A percentile compares a stretch with the other conserved stretches of the same genome.
Evolutionary conservation across 2,888 invertebrate species (phyloP).

Genomic region (Tiphia femorata): DNA sequence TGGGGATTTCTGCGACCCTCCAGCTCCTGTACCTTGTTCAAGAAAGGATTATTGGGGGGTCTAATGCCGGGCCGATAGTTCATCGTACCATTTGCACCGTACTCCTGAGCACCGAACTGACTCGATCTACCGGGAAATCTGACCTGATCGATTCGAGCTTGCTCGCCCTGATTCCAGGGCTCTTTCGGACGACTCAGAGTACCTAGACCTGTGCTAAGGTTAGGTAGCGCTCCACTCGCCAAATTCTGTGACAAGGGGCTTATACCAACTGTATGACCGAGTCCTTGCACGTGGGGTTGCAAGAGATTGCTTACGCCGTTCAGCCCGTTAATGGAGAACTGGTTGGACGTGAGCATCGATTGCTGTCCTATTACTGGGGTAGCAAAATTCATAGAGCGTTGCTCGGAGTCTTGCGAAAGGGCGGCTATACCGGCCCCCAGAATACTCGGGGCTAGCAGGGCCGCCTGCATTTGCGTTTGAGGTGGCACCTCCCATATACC

Average conservation of each 20-base stretch:
- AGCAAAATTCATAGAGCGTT: constrained; percentile 47
- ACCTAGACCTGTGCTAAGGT: constrained; percentile 27
- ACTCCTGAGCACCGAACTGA: constrained; percentile 48
- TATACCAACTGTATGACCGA: constrained; percentile 48
- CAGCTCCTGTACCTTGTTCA: constrained; percentile 61
- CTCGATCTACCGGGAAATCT: constrained; percentile 50
- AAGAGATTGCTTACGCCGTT: constrained; percentile 58
- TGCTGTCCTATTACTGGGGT: constrained; percentile 40
- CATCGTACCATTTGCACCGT: constrained; percentile 27
- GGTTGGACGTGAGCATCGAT: constrained; percentile 52
- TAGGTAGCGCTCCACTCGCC: constrained; percentile 31
- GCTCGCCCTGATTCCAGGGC: constrained; percentile 45
- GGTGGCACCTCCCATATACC: constrained; percentile 67
- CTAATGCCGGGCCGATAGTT: constrained; percentile 40
- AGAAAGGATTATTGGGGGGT: constrained; percentile 42
- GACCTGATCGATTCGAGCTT: constrained; percentile 41
- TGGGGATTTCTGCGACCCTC: constrained; percentile 75
- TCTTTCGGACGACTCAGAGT: constrained; percentile 42
- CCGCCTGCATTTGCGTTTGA: constrained; percentile 61
- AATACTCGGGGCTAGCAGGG: constrained; percentile 59
- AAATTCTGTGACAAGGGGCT: constrained; percentile 41
- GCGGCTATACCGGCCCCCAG: constrained; percentile 58
- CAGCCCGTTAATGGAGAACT: constrained; percentile 60
- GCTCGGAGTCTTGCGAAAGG: constrained; percentile 44
- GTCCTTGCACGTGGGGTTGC: constrained; percentile 47